Percentiles rank a stretch among this genome's conserved stretches.
phyloP scores from a whole-genome alignment of 2,888 invertebrate genomes.

The Phrixothrix hirtus region DNA sequence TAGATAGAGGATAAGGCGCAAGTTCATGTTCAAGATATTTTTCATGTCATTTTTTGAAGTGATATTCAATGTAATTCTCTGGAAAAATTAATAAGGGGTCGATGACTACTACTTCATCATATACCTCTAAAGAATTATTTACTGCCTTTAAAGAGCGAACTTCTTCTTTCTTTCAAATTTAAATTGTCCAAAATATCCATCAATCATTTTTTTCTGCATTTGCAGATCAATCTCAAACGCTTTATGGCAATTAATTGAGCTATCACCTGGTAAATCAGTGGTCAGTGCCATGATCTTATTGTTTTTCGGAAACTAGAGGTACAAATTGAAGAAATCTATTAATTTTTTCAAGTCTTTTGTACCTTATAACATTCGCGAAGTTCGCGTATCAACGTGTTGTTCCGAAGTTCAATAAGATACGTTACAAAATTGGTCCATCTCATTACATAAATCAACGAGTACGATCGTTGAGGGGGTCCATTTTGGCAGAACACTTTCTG shows the following conservation, averaged over 20 bases:
- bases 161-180: conserved; percentile 42
- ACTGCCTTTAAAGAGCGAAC: conserved; percentile 40
- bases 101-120: conserved; percentile 35
- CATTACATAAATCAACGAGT: conserved; percentile 36
- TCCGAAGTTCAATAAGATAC: conserved; percentile 37
- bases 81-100: conserved; percentile 38
- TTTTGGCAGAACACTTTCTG: conserved; percentile 38
- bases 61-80: conserved; percentile 37
- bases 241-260: conserved; percentile 42
- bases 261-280: conserved; percentile 41
- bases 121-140: conserved; percentile 40
- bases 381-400: conserved; percentile 44
- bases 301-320: conserved; percentile 42
- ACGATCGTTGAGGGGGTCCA: conserved; percentile 39
- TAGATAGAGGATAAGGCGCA: conserved; percentile 41
- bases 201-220: conserved; percentile 39
- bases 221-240: conserved; percentile 40
- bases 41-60: conserved; percentile 38
- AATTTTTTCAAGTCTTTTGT: conserved; percentile 40
- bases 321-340: too few relatives aligned
- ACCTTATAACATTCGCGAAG: conserved; percentile 43
- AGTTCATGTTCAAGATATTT: conserved; percentile 42
- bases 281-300: conserved; percentile 40
- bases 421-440: conserved; percentile 39
- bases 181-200: conserved; percentile 38